These are phyloP conservation scores for Nemapogon koenigi DNA, from an alignment of 2,888 invertebrate species.

Conservation along the genomic window DNA sequence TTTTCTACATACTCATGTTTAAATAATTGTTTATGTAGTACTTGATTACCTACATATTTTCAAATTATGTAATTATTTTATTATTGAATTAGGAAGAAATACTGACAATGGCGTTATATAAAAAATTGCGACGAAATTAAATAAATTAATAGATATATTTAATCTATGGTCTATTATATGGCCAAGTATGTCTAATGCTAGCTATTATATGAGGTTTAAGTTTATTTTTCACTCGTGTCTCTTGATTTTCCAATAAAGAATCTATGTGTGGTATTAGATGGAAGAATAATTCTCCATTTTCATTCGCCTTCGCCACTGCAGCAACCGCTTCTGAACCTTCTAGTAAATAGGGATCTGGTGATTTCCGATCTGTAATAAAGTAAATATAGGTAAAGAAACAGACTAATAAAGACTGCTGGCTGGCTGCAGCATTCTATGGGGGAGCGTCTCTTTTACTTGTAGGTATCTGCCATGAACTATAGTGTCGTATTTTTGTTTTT, in stretches of 20 bases:
- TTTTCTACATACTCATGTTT: too few relatives aligned
- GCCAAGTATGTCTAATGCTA: conserved; percentile 67
- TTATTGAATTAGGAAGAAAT: too few relatives aligned
- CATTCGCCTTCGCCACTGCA: conserved; percentile 58
- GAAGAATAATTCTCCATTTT: conserved; percentile 67
- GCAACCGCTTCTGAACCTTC: conserved; percentile 65
- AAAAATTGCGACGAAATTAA: too few relatives aligned
- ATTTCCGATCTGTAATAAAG: conserved; percentile 24
- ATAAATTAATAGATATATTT: conserved; percentile 1
- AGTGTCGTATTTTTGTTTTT: too few relatives aligned
- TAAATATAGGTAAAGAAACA: conserved; percentile 2
- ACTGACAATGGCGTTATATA: too few relatives aligned
- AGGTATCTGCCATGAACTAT: too few relatives aligned
- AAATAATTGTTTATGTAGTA: too few relatives aligned
- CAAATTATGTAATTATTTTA: too few relatives aligned
- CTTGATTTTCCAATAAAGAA: conserved; percentile 67
- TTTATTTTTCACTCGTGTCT: conserved; percentile 63
- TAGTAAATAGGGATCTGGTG: conserved; percentile 63
- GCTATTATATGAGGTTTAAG: conserved; percentile 66
- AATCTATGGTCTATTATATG: conserved; percentile 53
- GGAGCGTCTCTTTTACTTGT: too few relatives aligned
- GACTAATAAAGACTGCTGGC: too few relatives aligned
- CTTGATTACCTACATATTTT: too few relatives aligned
- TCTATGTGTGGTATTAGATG: conserved; percentile 70
- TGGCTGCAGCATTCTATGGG: too few relatives aligned